Conservation (phyloP, 2,113 vertebrate genomes). For the Neofelis nebulosa region DNA sequence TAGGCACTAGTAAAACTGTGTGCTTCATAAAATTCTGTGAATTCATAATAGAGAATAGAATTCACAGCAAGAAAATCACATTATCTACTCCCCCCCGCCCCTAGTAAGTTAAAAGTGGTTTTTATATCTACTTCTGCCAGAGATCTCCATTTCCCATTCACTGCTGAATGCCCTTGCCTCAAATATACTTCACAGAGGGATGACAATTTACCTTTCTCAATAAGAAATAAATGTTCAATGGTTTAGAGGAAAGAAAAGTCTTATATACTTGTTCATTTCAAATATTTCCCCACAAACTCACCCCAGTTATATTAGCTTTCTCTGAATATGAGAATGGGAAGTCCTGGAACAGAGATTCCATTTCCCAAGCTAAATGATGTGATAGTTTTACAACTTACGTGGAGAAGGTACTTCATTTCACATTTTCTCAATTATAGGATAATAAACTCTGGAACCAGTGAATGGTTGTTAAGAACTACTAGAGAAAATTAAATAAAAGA, state of each 20-base stretch:
- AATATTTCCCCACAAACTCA: background rate
- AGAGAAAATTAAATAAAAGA: background rate
- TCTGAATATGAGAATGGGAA: background rate
- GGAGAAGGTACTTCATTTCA: background rate
- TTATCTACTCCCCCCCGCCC: background rate
- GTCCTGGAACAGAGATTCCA: background rate
- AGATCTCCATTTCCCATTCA: background rate
- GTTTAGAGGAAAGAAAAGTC: background rate
- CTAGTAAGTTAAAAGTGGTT: background rate
- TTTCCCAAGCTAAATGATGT: background rate
- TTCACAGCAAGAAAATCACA: conserved; percentile 40
- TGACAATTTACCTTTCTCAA: conserved; percentile 36
- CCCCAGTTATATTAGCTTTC: background rate
- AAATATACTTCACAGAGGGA: background rate
- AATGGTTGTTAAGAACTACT: background rate
- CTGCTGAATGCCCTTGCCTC: background rate
- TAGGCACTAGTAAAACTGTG: background rate
- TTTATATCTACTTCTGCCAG: conserved; percentile 22
- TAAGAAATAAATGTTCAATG: conserved; percentile 4
- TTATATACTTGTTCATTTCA: conserved; percentile 32
- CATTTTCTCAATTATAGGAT: background rate
- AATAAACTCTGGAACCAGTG: background rate
- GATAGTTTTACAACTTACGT: background rate
- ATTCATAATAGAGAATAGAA: conserved; percentile 21
- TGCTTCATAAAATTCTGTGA: conserved; percentile 16